phyloP scores from a whole-genome alignment of 2,888 invertebrate species.

The Dioctria linearis region DNA sequence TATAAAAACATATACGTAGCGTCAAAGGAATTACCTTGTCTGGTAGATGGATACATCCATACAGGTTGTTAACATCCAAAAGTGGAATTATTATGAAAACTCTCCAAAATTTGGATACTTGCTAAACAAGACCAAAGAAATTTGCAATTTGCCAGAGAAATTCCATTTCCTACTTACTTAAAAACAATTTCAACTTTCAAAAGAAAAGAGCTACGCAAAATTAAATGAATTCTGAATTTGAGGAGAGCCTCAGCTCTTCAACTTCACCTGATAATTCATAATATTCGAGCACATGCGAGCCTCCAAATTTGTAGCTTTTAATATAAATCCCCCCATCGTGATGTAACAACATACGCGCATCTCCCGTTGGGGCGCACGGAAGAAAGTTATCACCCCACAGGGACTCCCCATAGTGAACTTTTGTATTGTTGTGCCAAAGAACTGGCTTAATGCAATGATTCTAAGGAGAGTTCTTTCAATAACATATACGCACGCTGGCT shows the following conservation, averaged over 20 bases:
- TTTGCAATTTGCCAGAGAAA: no score
- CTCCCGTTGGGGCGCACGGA: neutral
- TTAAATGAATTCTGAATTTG: conserved; percentile 41
- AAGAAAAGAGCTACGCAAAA: conserved; percentile 36
- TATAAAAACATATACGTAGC: no score
- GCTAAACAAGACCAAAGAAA: no score
- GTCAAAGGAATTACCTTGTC: no score
- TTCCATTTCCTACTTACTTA: neutral
- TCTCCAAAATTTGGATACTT: no score
- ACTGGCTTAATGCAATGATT: conserved; percentile 28
- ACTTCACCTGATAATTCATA: conserved; percentile 49
- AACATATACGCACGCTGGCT: conserved; percentile 33
- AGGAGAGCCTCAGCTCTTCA: conserved; percentile 8
- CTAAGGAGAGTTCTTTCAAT: conserved; percentile 28
- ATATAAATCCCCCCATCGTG: conserved; percentile 24
- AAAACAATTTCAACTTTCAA: conserved; percentile 37
- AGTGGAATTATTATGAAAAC: no score
- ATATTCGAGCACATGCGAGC: conserved; percentile 40
- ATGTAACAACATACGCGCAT: conserved; percentile 1
- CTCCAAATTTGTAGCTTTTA: conserved; percentile 44
- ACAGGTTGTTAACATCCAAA: no score
- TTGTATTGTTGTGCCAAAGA: no score
- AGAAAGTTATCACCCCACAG: neutral
- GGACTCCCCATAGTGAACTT: neutral
- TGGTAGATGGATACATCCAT: no score